These are phyloP conservation scores for Boulengeromyrus knoepffleri DNA, from an alignment of 2,113 vertebrate species.

Conservation along the genomic window DNA sequence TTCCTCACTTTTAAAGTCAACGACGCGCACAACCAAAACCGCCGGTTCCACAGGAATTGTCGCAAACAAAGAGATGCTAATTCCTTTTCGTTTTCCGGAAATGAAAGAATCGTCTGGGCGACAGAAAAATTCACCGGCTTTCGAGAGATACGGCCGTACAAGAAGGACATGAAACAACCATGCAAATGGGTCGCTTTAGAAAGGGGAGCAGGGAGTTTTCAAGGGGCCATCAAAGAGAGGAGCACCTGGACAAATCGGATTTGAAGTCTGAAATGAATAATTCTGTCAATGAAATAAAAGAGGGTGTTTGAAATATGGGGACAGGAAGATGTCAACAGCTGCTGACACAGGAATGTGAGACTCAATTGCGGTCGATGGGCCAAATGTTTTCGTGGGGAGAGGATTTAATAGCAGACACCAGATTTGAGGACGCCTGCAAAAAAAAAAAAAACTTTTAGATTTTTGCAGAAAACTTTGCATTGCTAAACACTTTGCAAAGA, in stretches of 20 bases:
- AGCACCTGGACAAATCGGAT: slow-evolving; percentile 16
- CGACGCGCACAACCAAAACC: slow-evolving; percentile 37
- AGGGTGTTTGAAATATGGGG: background rate
- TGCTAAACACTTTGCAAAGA: background rate
- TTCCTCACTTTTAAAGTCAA: slow-evolving; percentile 58
- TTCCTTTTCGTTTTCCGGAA: slow-evolving; percentile 29
- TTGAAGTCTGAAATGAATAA: slow-evolving; percentile 11
- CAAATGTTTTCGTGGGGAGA: background rate
- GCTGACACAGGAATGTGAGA: background rate
- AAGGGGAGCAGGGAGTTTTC: slow-evolving; percentile 25
- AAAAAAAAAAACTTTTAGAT: background rate
- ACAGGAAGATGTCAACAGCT: slow-evolving; percentile 1
- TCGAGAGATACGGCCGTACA: background rate
- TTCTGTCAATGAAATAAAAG: slow-evolving; percentile 3
- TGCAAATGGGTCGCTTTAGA: background rate
- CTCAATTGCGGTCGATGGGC: background rate
- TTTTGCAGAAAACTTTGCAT: background rate
- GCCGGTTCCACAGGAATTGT: slow-evolving; percentile 37
- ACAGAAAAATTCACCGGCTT: background rate
- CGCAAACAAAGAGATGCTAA: slow-evolving; percentile 43
- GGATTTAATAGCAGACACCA: background rate
- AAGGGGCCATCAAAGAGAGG: slow-evolving; percentile 30
- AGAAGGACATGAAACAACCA: background rate
- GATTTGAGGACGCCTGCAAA: background rate
- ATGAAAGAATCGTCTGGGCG: slow-evolving; percentile 30